A percentile compares a stretch with the other conserved stretches of the same genome.
Conservation (phyloP, 1,140 invertebrate genomes). For the Euwallacea fornicatus region DNA sequence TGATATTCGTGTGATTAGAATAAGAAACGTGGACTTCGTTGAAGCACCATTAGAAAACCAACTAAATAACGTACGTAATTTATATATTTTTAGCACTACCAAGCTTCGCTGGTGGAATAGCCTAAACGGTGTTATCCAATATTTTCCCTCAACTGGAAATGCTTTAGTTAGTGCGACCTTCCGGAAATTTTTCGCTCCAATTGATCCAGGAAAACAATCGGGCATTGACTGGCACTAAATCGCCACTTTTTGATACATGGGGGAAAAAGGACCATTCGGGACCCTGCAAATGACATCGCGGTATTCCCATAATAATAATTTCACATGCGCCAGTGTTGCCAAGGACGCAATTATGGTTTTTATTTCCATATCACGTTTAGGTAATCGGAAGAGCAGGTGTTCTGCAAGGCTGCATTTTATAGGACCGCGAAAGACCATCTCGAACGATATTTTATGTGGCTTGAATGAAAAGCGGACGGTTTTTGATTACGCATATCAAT, state of each 20-base stretch:
- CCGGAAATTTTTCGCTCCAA: not conserved
- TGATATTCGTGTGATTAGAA: no score
- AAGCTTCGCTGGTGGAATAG: no score
- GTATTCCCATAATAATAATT: slow-evolving; percentile 4
- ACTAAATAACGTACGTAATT: no score
- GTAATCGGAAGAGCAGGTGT: slow-evolving; percentile 32
- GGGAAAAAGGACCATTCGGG: no score
- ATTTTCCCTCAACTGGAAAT: not conserved
- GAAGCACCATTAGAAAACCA: no score
- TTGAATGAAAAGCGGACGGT: slow-evolving; percentile 15
- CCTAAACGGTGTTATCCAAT: not conserved
- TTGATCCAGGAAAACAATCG: not conserved
- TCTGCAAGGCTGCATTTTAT: slow-evolving; percentile 32
- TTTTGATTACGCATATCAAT: slow-evolving; percentile 16
- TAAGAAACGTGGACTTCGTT: no score
- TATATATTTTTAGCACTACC: no score
- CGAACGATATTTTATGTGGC: slow-evolving; percentile 9
- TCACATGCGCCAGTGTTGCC: slow-evolving; percentile 21
- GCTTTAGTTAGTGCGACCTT: not conserved
- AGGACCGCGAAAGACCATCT: slow-evolving; percentile 22
- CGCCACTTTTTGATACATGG: not conserved
- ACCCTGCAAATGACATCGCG: not conserved
- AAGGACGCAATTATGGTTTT: slow-evolving; percentile 31
- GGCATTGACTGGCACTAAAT: slow-evolving; percentile 3
- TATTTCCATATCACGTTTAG: slow-evolving; percentile 34